phyloP scores from a whole-genome alignment of 2,797 vertebrate genomes.

The Pitangus sulphuratus region DNA sequence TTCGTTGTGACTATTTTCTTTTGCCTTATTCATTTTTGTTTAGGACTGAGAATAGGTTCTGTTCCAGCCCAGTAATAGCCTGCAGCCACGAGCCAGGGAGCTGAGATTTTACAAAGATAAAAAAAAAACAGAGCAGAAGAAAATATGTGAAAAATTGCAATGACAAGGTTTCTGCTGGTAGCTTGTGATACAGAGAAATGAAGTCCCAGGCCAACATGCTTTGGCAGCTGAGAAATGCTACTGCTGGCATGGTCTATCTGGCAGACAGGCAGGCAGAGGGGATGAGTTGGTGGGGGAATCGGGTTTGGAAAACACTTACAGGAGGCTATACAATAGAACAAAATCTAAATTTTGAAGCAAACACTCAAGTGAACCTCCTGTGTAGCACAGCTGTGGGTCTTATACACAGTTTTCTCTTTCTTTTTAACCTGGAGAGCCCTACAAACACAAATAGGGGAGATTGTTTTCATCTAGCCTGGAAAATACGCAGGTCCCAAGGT shows the following conservation, averaged over 20 bases:
- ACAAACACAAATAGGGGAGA: neutral
- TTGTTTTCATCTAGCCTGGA: neutral
- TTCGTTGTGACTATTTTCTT: neutral
- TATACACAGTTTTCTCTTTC: neutral
- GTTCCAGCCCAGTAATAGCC: slow-evolving; percentile 31
- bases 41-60: slow-evolving; percentile 2
- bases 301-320: neutral
- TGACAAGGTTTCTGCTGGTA: slow-evolving; percentile 51
- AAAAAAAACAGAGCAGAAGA: slow-evolving; percentile 21
- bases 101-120: slow-evolving; percentile 56
- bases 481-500: neutral
- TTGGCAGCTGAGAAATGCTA: slow-evolving; percentile 34
- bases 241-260: slow-evolving; percentile 8
- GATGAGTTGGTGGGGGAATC: neutral
- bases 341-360: neutral
- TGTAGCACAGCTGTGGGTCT: neutral
- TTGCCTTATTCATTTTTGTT: slow-evolving; percentile 17
- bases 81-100: neutral
- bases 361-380: neutral
- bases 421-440: neutral
- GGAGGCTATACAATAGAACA: neutral
- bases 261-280: slow-evolving; percentile 28
- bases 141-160: slow-evolving; percentile 51
- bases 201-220: slow-evolving; percentile 56
- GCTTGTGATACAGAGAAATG: slow-evolving; percentile 45